These are phyloP conservation scores for Ammodytes marinus DNA, from an alignment of 2,113 vertebrate genomes.

Conservation along the genomic window DNA sequence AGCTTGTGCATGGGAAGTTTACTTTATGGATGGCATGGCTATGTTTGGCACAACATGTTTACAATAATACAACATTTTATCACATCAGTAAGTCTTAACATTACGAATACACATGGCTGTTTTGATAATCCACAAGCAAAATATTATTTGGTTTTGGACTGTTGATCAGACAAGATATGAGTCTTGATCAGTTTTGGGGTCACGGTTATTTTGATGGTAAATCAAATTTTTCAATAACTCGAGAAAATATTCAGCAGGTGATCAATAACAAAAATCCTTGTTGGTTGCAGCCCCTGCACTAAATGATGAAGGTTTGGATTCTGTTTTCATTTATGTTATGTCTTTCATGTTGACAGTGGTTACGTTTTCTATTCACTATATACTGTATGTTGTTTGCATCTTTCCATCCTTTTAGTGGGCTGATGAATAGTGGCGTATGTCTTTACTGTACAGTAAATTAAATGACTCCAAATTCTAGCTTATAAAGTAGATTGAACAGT, in stretches of 20 bases:
- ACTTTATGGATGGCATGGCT: not conserved
- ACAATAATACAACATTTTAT: not conserved
- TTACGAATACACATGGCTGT: not conserved
- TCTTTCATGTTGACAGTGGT: not conserved
- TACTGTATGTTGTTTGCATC: not conserved
- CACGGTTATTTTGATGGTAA: not conserved
- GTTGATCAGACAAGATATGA: not conserved
- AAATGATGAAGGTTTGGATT: not conserved
- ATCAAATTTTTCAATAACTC: not conserved
- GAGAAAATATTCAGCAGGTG: not conserved
- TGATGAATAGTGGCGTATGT: not conserved
- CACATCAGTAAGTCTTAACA: not conserved
- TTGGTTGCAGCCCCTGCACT: not conserved
- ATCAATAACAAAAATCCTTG: not conserved
- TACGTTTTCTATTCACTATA: not conserved
- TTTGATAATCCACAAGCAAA: not conserved
- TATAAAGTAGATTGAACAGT: conserved; percentile 2
- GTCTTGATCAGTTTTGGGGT: not conserved
- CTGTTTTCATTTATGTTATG: not conserved
- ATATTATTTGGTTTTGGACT: not conserved
- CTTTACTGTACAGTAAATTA: conserved; percentile 3
- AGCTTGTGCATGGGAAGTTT: not conserved
- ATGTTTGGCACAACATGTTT: not conserved
- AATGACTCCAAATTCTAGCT: not conserved
- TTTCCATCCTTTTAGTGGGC: not conserved